A percentile compares a stretch with the other conserved stretches of the same genome.
Conservation (phyloP, 2,888 invertebrate genomes). For the Xestia rhomboidea region DNA sequence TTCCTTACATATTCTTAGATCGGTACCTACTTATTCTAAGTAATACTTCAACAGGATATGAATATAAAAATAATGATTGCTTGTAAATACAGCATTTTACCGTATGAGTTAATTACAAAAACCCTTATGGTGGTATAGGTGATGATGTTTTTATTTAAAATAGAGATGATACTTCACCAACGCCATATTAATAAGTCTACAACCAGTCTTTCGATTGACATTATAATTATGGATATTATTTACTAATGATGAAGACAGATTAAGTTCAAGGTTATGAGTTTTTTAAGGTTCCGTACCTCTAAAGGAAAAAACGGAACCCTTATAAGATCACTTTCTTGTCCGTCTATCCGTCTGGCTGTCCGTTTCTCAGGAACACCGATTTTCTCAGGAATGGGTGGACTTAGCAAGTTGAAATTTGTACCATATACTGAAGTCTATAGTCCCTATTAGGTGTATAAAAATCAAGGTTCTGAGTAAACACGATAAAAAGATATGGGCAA, state of each 20-base stretch:
- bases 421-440: no score
- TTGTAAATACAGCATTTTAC: conserved; percentile 10
- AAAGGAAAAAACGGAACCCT: no score
- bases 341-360: no score
- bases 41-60: neutral
- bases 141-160: neutral
- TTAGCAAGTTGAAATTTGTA: no score
- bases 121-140: neutral
- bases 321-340: no score
- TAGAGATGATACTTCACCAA: neutral
- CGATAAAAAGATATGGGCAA: no score
- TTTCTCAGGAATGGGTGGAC: no score
- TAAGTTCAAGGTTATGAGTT: neutral
- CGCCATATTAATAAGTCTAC: neutral
- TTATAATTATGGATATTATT: neutral
- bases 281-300: no score
- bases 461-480: no score
- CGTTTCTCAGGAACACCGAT: no score
- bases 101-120: neutral
- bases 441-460: no score
- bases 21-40: neutral
- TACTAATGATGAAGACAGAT: neutral
- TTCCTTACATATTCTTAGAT: conserved; percentile 17
- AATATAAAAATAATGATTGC: conserved; percentile 9
- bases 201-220: conserved; percentile 11